Evolutionary conservation across 2,113 vertebrate species (phyloP).

Genomic region (Hippocampus barbouri): DNA sequence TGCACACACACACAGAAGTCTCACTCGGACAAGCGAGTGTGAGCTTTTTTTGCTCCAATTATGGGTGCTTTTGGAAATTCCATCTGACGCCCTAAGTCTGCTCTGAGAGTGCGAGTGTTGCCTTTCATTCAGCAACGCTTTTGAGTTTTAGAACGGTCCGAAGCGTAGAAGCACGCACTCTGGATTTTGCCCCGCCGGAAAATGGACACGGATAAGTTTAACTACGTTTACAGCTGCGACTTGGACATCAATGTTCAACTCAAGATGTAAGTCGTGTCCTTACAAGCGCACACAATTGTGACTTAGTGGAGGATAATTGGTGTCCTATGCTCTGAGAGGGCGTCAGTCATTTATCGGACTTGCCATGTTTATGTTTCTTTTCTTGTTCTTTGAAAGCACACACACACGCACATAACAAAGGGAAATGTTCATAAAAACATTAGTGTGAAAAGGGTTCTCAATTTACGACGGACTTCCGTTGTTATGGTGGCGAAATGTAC

Average conservation of each 20-base stretch:
- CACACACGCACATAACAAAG: too few species aligned
- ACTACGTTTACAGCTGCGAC: slow-evolving; percentile 94
- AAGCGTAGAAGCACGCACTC: too few species aligned
- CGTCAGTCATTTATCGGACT: background rate
- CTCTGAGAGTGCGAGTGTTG: too few species aligned
- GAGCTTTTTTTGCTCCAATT: slow-evolving; percentile 12
- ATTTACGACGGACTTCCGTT: background rate
- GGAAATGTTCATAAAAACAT: too few species aligned
- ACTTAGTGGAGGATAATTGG: background rate
- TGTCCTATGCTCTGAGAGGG: slow-evolving; percentile 13
- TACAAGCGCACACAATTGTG: background rate
- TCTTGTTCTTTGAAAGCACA: background rate
- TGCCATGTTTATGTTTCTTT: background rate
- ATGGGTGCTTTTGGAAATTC: slow-evolving; percentile 1
- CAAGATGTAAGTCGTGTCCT: slow-evolving; percentile 84
- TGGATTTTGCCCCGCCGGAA: slow-evolving; percentile 30
- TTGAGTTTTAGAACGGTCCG: too few species aligned
- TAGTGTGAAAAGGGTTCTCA: too few species aligned
- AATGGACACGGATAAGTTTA: slow-evolving; percentile 87
- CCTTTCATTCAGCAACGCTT: too few species aligned
- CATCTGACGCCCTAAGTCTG: too few species aligned
- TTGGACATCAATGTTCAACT: slow-evolving; percentile 95
- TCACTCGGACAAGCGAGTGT: slow-evolving; percentile 34
- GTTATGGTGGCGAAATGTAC: background rate
- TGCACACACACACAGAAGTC: slow-evolving; percentile 25